These are phyloP conservation scores for Dichetophora obliterata DNA, from an alignment of 2,888 invertebrate species.

Conservation along the genomic window DNA sequence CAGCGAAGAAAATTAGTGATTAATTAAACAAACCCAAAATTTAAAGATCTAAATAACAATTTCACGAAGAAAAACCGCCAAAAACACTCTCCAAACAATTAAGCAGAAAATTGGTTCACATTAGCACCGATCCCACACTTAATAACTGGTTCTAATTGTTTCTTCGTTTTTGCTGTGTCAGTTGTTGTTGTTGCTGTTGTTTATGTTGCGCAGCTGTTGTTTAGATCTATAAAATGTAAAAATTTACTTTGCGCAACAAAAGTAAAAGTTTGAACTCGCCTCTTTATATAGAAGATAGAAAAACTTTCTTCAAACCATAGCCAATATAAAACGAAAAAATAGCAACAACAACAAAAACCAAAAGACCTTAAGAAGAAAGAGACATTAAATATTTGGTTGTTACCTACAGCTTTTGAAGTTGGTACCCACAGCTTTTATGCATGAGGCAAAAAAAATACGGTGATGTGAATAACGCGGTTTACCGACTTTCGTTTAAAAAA, in stretches of 20 bases:
- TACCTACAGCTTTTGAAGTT: neutral
- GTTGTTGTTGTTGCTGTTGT: too few species aligned
- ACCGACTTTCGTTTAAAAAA: slow-evolving; percentile 25
- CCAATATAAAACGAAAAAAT: neutral
- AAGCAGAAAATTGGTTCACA: too few species aligned
- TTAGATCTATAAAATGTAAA: neutral
- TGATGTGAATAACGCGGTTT: slow-evolving; percentile 21
- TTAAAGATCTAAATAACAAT: too few species aligned
- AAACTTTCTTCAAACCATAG: slow-evolving; percentile 30
- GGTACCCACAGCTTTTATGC: neutral
- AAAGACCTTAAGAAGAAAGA: slow-evolving; percentile 18
- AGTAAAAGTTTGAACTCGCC: slow-evolving; percentile 29
- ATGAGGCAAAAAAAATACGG: slow-evolving; percentile 16
- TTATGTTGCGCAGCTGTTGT: too few species aligned
- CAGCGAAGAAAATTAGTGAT: too few species aligned
- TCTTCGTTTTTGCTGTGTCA: too few species aligned
- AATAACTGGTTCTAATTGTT: too few species aligned
- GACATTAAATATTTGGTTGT: neutral
- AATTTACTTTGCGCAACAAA: slow-evolving; percentile 5
- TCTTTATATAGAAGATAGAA: slow-evolving; percentile 8
- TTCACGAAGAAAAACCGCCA: too few species aligned
- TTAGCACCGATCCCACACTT: too few species aligned
- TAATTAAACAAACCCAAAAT: too few species aligned
- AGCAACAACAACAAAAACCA: neutral
- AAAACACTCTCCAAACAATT: too few species aligned